These are phyloP conservation scores for Phasianus colchicus DNA, from an alignment of 2,113 vertebrate species.

Conservation along the genomic window DNA sequence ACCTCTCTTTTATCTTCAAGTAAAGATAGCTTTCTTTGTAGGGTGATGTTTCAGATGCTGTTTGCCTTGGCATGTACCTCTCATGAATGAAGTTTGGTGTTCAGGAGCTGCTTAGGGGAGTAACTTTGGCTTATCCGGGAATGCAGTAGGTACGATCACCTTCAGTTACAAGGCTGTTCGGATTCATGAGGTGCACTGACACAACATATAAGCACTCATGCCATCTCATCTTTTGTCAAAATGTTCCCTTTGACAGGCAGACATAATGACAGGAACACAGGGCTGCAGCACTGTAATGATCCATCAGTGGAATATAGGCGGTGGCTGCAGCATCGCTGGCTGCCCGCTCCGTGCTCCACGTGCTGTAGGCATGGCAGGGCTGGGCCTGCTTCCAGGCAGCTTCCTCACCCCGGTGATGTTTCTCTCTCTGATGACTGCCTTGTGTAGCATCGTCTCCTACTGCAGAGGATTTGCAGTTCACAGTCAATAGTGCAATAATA, in stretches of 20 bases:
- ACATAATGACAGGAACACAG: neutral
- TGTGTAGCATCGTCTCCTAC: neutral
- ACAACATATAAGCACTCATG: neutral
- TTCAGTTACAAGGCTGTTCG: neutral
- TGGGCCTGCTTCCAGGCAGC: slow-evolving; percentile 28
- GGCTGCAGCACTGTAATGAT: neutral
- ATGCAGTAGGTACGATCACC: neutral
- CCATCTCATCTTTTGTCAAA: neutral
- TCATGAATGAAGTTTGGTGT: neutral
- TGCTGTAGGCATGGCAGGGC: slow-evolving; percentile 5
- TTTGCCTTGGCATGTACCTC: neutral
- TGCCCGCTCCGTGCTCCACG: neutral
- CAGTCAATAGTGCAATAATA: slow-evolving; percentile 18
- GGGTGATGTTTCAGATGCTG: neutral
- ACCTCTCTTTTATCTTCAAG: neutral
- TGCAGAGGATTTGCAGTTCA: neutral
- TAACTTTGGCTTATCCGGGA: neutral
- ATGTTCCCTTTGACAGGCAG: neutral
- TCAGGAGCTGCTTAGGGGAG: neutral
- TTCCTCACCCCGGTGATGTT: neutral
- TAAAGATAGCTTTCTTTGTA: neutral
- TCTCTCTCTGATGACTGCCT: neutral
- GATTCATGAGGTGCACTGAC: neutral
- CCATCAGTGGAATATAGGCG: neutral
- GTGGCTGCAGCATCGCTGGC: neutral